A percentile compares a stretch with the other conserved stretches of the same genome.
Conservation (phyloP, 2,797 vertebrate species). For the Betta splendens region DNA sequence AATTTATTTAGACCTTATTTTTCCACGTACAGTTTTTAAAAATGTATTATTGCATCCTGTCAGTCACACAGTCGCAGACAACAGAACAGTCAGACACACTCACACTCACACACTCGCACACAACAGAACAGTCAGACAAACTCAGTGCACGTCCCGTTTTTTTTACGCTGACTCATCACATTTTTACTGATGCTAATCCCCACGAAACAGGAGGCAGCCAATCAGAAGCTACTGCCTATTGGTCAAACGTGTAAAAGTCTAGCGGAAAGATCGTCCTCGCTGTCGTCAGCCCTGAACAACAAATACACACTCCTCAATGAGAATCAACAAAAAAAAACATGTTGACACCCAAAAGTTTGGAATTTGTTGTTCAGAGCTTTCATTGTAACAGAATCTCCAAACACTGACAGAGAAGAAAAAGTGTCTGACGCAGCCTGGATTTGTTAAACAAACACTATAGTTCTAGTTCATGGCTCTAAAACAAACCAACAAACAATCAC, state of each 20-base stretch:
- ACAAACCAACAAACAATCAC: conserved; percentile 12
- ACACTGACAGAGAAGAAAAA: conserved; percentile 77
- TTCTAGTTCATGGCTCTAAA: conserved; percentile 26
- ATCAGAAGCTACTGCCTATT: background rate
- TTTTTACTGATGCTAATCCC: background rate
- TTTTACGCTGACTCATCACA: conserved; percentile 3
- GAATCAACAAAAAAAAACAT: background rate
- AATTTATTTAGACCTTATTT: conserved; percentile 69
- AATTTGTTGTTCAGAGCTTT: conserved; percentile 77
- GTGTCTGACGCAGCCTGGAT: conserved; percentile 75
- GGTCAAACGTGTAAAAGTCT: background rate
- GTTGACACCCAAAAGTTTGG: conserved; percentile 51
- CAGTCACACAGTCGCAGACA: too few species aligned
- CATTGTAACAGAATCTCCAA: conserved; percentile 76
- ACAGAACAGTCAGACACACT: too few species aligned
- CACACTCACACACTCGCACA: too few species aligned
- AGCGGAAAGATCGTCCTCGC: background rate
- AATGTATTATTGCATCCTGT: too few species aligned
- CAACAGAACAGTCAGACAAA: background rate
- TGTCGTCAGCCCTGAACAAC: background rate
- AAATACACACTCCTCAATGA: conserved; percentile 7
- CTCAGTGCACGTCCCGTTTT: background rate
- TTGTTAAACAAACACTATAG: conserved; percentile 73
- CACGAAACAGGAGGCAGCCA: background rate
- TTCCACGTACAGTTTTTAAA: conserved; percentile 38